These are phyloP conservation scores for Ictalurus furcatus DNA, from an alignment of 2,113 vertebrate species.

Conservation along the genomic window DNA sequence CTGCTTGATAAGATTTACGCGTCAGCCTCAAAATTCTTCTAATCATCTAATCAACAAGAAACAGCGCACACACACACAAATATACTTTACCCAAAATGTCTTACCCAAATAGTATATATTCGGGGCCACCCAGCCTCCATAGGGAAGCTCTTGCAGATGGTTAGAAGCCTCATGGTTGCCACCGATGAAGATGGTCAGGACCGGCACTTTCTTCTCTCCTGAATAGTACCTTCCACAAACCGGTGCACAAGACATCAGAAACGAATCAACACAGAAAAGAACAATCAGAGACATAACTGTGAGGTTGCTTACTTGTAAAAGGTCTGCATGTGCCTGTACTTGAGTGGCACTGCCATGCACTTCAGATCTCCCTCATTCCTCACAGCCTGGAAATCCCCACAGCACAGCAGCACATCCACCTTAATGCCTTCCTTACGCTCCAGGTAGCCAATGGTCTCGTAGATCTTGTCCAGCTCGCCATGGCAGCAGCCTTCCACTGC, in stretches of 20 bases:
- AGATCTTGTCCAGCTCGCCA: constrained; percentile 93
- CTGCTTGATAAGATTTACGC: background rate
- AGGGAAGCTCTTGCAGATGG: constrained; percentile 91
- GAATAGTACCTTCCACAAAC: constrained; percentile 85
- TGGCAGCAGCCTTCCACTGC: constrained; percentile 95
- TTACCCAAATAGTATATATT: constrained; percentile 97
- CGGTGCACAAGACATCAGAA: background rate
- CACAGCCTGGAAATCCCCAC: constrained; percentile 95
- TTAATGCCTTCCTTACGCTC: constrained; percentile 80
- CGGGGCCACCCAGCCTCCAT: constrained; percentile 97
- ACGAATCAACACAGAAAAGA: background rate
- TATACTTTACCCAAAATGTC: background rate
- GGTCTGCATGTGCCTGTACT: constrained; percentile 93
- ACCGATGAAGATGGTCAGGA: constrained; percentile 94
- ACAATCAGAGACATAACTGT: background rate
- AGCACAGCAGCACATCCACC: constrained; percentile 85
- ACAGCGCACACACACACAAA: background rate
- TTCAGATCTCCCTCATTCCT: constrained; percentile 91
- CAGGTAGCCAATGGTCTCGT: constrained; percentile 86
- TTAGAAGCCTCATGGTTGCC: constrained; percentile 98
- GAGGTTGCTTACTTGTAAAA: constrained; percentile 86
- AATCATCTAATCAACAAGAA: background rate
- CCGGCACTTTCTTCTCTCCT: constrained; percentile 90
- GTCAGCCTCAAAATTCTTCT: background rate
- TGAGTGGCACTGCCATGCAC: constrained; percentile 91